Evolutionary conservation across 1,140 invertebrate species (phyloP).

Genomic region (Wasmannia auropunctata): DNA sequence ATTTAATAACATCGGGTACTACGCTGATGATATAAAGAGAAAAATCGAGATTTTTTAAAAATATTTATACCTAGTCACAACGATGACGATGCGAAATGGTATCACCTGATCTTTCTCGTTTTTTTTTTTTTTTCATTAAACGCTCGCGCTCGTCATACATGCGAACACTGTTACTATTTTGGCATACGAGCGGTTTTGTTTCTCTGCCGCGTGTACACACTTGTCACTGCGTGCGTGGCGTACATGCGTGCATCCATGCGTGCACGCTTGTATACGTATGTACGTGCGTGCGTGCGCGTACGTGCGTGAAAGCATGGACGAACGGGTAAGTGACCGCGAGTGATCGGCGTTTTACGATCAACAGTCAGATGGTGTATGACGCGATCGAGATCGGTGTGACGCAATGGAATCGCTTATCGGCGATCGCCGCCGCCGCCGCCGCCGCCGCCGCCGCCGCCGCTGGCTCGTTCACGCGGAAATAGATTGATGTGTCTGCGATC

Average conservation of each 20-base stretch:
- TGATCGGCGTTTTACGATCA: slow-evolving; percentile 61
- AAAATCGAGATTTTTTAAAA: neutral
- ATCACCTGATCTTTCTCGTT: neutral
- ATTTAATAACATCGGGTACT: neutral
- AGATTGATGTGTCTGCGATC: slow-evolving; percentile 22
- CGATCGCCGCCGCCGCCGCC: too few species aligned
- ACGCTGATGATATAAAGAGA: neutral
- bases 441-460: too few species aligned
- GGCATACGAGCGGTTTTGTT: neutral
- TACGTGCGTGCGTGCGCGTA: neutral
- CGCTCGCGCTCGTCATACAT: neutral
- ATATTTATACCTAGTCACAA: neutral
- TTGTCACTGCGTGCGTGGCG: neutral
- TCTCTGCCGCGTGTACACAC: neutral
- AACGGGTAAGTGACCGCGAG: slow-evolving; percentile 74
- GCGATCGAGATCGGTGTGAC: slow-evolving; percentile 44
- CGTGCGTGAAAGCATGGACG: neutral
- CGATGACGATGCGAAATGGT: slow-evolving; percentile 15
- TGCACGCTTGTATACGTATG: neutral
- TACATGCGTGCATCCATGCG: neutral
- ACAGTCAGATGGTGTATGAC: slow-evolving; percentile 30
- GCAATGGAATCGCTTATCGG: slow-evolving; percentile 53
- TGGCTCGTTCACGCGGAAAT: slow-evolving; percentile 16
- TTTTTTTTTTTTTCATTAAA: neutral
- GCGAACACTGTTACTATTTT: neutral